Conservation (phyloP, 2,888 invertebrate species). For the Aelia acuminata region DNA sequence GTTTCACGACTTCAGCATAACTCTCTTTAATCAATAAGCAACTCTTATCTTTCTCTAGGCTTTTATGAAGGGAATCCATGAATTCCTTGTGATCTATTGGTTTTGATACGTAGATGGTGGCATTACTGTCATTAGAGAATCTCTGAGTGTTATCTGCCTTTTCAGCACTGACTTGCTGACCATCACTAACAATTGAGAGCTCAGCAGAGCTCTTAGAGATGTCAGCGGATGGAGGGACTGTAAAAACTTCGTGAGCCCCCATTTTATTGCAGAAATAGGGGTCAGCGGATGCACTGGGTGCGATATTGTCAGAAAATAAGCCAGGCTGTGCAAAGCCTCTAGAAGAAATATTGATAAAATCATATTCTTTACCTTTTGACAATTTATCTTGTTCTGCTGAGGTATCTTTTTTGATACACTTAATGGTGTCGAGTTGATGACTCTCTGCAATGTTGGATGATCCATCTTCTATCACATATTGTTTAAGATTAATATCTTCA, state of each 20-base stretch:
- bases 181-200: constrained; percentile 44
- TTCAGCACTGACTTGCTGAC: constrained; percentile 40
- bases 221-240: neutral
- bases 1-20: constrained; percentile 48
- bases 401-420: neutral
- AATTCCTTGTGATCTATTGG: neutral
- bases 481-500: neutral
- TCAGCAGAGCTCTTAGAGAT: constrained; percentile 51
- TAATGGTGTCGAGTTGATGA: neutral
- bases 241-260: constrained; percentile 35
- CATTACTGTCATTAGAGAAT: neutral
- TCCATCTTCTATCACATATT: neutral
- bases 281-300: constrained; percentile 35
- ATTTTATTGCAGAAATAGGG: constrained; percentile 52
- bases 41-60: neutral
- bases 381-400: neutral
- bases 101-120: neutral
- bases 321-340: neutral
- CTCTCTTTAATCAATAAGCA: neutral
- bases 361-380: neutral
- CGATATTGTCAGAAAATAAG: constrained; percentile 2
- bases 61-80: neutral
- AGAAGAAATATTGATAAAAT: neutral
- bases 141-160: neutral
- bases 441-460: neutral